Percentiles rank a stretch among this genome's conserved stretches.
phyloP scores from a whole-genome alignment of 2,888 invertebrate genomes.

The Caenorhabditis afra region DNA sequence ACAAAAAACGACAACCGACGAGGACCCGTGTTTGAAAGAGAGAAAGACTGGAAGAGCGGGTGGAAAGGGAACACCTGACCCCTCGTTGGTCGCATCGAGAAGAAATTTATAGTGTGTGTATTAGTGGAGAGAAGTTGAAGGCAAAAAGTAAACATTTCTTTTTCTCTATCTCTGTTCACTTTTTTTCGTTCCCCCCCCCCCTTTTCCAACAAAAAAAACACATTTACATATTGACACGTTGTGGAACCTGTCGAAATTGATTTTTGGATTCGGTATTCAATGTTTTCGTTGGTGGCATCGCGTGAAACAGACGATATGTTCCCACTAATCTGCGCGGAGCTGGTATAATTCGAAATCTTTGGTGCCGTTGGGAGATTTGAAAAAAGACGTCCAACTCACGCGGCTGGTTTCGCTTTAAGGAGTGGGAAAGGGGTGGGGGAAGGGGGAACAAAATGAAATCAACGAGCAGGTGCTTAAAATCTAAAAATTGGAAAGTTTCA shows the following conservation, averaged over 20 bases:
- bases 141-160: too few species aligned
- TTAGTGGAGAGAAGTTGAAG: too few species aligned
- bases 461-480: conserved; percentile 25
- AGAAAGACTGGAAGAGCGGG: background rate
- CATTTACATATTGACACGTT: conserved; percentile 5
- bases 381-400: too few species aligned
- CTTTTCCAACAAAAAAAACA: too few species aligned
- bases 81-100: background rate
- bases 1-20: conserved; percentile 1
- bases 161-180: background rate
- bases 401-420: too few species aligned
- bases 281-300: background rate
- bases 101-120: conserved; percentile 1
- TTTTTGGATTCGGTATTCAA: too few species aligned
- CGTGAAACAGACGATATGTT: background rate
- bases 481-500: too few species aligned
- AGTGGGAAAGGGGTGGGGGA: too few species aligned
- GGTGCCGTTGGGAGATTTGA: conserved; percentile 24
- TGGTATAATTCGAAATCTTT: conserved; percentile 13
- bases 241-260: background rate
- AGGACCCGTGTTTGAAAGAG: background rate
- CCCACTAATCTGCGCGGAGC: conserved; percentile 4
- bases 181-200: background rate
- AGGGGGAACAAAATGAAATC: conserved; percentile 9
- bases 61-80: conserved; percentile 21